Evolutionary conservation across 2,113 vertebrate genomes (phyloP).

Genomic region (Anthoscopus minutus): DNA sequence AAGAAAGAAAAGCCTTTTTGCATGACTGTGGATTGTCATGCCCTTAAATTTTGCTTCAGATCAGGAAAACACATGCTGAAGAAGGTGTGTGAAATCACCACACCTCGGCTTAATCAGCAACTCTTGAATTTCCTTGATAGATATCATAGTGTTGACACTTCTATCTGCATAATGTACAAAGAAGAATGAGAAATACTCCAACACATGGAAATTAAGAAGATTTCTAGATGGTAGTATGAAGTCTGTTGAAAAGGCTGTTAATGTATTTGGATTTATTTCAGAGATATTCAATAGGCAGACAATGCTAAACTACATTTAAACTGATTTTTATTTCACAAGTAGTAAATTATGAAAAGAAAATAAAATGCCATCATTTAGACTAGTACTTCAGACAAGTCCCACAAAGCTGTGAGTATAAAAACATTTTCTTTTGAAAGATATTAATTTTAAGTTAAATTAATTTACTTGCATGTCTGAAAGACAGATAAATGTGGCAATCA

Average conservation of each 20-base stretch:
- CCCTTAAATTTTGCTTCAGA: not conserved
- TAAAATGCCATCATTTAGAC: not conserved
- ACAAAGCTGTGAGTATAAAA: not conserved
- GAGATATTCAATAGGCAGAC: conserved; percentile 29
- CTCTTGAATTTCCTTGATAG: not conserved
- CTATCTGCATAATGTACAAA: not conserved
- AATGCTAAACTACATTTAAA: not conserved
- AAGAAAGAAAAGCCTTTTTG: not conserved
- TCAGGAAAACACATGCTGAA: not conserved
- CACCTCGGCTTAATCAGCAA: not conserved
- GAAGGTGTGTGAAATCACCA: not conserved
- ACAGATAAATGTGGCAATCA: not conserved
- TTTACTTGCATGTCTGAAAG: not conserved
- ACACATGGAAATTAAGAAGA: not conserved
- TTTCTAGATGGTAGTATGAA: conserved; percentile 18
- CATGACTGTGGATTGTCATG: not conserved
- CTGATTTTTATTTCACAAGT: not conserved
- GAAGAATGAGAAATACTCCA: not conserved
- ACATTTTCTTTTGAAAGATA: not conserved
- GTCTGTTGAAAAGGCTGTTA: not conserved
- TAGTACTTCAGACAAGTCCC: not conserved
- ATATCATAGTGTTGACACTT: not conserved
- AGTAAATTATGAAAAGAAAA: conserved; percentile 10
- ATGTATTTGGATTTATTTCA: conserved; percentile 24
- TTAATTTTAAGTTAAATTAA: conserved; percentile 3